phyloP scores from a whole-genome alignment of 37 sponge, comb jelly and placozoan species.

The Tethya wilhelma region DNA sequence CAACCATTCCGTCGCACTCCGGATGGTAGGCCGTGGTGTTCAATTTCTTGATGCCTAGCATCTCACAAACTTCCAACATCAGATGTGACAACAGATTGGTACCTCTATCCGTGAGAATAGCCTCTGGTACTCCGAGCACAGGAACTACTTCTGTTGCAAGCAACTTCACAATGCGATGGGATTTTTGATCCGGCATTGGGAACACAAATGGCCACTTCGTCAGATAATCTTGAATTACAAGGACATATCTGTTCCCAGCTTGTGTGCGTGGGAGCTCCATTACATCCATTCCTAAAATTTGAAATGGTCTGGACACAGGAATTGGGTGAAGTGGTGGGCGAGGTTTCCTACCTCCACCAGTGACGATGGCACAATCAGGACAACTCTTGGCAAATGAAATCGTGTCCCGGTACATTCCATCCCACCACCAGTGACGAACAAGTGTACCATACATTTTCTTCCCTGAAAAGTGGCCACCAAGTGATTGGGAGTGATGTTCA shows the following conservation, averaged over 20 bases:
- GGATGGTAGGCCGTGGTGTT: conserved; percentile 23
- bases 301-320: conserved; percentile 26
- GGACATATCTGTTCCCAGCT: conserved; percentile 17
- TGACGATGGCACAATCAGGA: too few species aligned
- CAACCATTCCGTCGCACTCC: conserved; percentile 29
- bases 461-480: conserved; percentile 18
- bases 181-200: conserved; percentile 31
- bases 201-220: conserved; percentile 24
- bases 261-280: not conserved
- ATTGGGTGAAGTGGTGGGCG: conserved; percentile 41
- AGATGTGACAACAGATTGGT: conserved; percentile 22
- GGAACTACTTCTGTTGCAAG: conserved; percentile 26
- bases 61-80: conserved; percentile 11
- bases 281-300: conserved; percentile 10
- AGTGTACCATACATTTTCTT: conserved; percentile 11
- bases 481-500: not conserved
- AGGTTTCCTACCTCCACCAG: too few species aligned
- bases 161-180: not conserved
- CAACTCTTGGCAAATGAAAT: not conserved
- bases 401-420: conserved; percentile 31
- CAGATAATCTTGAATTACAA: conserved; percentile 1
- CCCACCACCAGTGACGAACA: conserved; percentile 26
- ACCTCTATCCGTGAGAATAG: conserved; percentile 22
- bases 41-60: conserved; percentile 25
- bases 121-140: conserved; percentile 38